Percentiles rank a stretch among this genome's conserved stretches.
Evolutionary conservation across 2,113 vertebrate species (phyloP).

Genomic region (Pteropus alecto): DNA sequence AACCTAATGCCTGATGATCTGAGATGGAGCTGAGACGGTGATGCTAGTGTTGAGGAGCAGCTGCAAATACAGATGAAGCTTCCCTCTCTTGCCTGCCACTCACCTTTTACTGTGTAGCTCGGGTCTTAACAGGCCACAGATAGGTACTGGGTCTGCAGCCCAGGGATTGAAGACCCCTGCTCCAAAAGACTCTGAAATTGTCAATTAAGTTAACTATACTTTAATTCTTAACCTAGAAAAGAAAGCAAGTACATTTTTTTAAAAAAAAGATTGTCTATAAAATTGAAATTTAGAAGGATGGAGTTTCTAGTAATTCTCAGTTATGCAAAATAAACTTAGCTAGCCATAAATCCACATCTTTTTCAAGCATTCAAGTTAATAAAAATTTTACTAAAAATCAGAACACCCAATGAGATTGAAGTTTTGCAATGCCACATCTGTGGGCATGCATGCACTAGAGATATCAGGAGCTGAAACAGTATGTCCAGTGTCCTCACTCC

Average conservation of each 20-base stretch:
- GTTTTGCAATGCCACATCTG: neutral
- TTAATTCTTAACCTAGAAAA: neutral
- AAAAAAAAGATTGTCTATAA: neutral
- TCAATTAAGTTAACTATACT: neutral
- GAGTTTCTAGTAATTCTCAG: neutral
- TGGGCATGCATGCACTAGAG: neutral
- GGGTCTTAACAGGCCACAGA: too few relatives aligned
- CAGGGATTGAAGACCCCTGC: too few relatives aligned
- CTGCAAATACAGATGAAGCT: too few relatives aligned
- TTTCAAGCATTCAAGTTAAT: neutral
- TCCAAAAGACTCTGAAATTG: neutral
- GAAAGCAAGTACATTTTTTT: neutral
- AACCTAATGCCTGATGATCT: too few relatives aligned
- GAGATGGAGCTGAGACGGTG: too few relatives aligned
- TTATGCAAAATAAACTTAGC: constrained; percentile 20
- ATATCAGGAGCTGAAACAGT: neutral
- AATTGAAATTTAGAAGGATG: constrained; percentile 28
- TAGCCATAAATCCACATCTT: constrained; percentile 25
- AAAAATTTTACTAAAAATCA: neutral
- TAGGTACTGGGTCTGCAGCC: too few relatives aligned
- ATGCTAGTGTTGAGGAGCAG: too few relatives aligned
- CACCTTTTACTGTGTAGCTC: too few relatives aligned
- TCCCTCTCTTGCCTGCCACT: too few relatives aligned
- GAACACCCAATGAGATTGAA: neutral
- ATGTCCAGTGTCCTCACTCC: neutral